Base-by-base conservation (phyloP, 2,888 invertebrate species). In the Lydus trimaculatus region DNA sequence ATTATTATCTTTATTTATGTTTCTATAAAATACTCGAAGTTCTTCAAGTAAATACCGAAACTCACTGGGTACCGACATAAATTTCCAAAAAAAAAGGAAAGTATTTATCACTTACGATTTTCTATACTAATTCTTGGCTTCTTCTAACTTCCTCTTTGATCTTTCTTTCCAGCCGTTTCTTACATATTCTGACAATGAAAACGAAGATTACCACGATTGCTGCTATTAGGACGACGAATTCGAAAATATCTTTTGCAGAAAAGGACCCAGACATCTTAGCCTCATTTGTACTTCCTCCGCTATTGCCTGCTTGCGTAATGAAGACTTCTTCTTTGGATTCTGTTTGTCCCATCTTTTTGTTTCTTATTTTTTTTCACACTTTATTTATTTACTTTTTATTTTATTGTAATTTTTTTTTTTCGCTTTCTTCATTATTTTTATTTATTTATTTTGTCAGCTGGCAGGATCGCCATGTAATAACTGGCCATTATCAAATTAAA, bases 21-120 rank as follows among this genome's bases (percentile, higher is more conserved):
- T 67, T 36, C 58, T 56, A 20, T 52, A 20, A 17, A 67, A 67
- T 7, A 58, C 58, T 17, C 28, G 5, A 11, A 67, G 9, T 31
- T 67, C 64, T 31, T 64, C 64, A 17, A 39, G 20, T 28, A 64
- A 11, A n/a, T 56, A n/a, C 28, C 58, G 31, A 23, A 67, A 67
- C 4, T 23, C 25, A 33, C 17, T 33, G 4, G 33, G 6, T 33
- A 20, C 25, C 8, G 61, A 39, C 61, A 33, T 61, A 0, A 43
- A n/a, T 23, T 25, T 43, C 52, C n/a, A 15, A 13, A 39, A n/a
- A 33, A 33, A 4, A 15, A n/a, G 0, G 13, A 39, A n/a, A n/a
- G n/a, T n/a, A n/a, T n/a, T 39, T 39, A 3, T 5, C 15, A 39
- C 39, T 15, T 43, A 43, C 43, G 7, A 17, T 43, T 3, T 0